phyloP scores from a whole-genome alignment of 2,113 vertebrate species.

The Alaudala cheleensis region DNA sequence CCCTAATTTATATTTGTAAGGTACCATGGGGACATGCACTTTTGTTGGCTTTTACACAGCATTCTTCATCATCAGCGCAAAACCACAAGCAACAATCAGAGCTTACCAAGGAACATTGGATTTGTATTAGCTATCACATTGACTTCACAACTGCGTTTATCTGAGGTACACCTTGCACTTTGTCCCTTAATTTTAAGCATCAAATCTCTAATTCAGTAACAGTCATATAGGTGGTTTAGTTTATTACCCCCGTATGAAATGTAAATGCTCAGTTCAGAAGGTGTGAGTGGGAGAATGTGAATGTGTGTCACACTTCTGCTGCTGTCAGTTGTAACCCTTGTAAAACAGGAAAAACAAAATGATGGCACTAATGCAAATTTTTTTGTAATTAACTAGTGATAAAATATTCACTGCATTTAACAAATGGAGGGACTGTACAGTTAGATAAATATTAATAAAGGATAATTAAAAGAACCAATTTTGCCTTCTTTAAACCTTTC shows the following conservation, averaged over 20 bases:
- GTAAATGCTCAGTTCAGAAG: not conserved
- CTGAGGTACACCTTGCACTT: not conserved
- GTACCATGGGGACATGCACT: not conserved
- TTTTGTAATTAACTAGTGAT: not conserved
- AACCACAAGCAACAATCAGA: not conserved
- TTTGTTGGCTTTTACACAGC: not conserved
- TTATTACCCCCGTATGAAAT: not conserved
- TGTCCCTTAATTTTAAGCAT: not conserved
- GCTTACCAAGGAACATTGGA: not conserved
- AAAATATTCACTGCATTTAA: not conserved
- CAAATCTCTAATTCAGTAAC: not conserved
- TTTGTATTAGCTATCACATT: not conserved
- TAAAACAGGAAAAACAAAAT: not conserved
- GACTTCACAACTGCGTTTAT: not conserved
- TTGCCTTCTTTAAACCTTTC: not conserved
- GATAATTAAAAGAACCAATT: not conserved
- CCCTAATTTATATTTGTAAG: not conserved
- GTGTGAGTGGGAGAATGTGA: not conserved
- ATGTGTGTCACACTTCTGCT: not conserved
- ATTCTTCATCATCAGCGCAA: not conserved
- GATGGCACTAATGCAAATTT: not conserved
- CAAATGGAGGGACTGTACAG: not conserved
- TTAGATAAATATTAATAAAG: slow-evolving; percentile 22
- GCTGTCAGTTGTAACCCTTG: not conserved
- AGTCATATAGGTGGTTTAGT: not conserved